phyloP scores from a whole-genome alignment of 2,888 invertebrate species.

The Ochropleura leucogaster region DNA sequence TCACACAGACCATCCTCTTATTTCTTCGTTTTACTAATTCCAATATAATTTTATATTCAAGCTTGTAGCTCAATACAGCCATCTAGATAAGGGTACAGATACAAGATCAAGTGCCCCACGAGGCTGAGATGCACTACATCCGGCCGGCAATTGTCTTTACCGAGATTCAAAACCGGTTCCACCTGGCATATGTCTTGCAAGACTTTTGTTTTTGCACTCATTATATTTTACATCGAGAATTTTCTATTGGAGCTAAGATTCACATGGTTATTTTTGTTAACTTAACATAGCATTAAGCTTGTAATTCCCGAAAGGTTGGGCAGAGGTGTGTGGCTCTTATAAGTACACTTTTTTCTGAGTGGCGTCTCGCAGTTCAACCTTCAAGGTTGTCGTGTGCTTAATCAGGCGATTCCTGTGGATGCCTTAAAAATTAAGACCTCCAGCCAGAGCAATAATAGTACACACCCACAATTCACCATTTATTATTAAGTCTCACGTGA shows the following conservation, averaged over 20 bases:
- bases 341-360: too few relatives aligned
- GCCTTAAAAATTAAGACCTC: too few relatives aligned
- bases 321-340: too few relatives aligned
- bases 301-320: too few relatives aligned
- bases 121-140: slow-evolving; percentile 80
- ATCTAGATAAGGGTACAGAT: slow-evolving; percentile 63
- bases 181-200: slow-evolving; percentile 71
- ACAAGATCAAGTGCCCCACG: slow-evolving; percentile 69
- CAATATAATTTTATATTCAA: slow-evolving; percentile 38
- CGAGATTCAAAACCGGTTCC: slow-evolving; percentile 75
- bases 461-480: too few relatives aligned
- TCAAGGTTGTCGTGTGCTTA: too few relatives aligned
- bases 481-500: too few relatives aligned
- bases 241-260: slow-evolving; percentile 30
- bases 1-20: background rate
- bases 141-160: slow-evolving; percentile 78
- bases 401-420: too few relatives aligned
- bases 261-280: background rate
- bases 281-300: too few relatives aligned
- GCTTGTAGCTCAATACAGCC: slow-evolving; percentile 47
- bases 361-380: too few relatives aligned
- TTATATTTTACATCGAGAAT: slow-evolving; percentile 48
- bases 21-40: slow-evolving; percentile 6
- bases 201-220: slow-evolving; percentile 73
- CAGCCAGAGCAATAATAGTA: too few relatives aligned